Percentiles rank a stretch among this genome's conserved stretches.
Conservation (phyloP, 1,140 invertebrate genomes). For the Drosophila ambigua region DNA sequence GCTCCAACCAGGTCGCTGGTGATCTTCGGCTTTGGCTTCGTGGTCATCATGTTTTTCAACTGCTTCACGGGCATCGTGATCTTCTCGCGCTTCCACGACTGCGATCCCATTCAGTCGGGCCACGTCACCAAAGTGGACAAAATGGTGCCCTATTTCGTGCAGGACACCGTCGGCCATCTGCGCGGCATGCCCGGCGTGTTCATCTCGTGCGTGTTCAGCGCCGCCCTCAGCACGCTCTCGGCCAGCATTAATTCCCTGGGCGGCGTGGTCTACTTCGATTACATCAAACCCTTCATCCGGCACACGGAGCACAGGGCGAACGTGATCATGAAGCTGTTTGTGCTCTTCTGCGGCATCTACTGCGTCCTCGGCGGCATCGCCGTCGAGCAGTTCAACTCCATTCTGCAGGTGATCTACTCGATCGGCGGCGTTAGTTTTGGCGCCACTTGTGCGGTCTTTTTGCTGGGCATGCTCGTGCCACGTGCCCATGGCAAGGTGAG, state of each 20-base stretch:
- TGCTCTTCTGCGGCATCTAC: slow-evolving; percentile 85
- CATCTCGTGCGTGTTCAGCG: slow-evolving; percentile 89
- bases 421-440: slow-evolving; percentile 87
- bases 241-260: slow-evolving; percentile 90
- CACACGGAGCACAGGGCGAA: slow-evolving; percentile 86
- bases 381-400: slow-evolving; percentile 86
- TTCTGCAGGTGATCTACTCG: slow-evolving; percentile 87
- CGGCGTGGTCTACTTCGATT: slow-evolving; percentile 90
- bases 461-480: slow-evolving; percentile 90
- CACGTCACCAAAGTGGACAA: slow-evolving; percentile 84
- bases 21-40: slow-evolving; percentile 85
- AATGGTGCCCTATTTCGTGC: slow-evolving; percentile 87
- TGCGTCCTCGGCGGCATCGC: slow-evolving; percentile 87
- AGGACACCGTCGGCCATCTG: slow-evolving; percentile 86
- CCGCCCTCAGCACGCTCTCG: slow-evolving; percentile 90
- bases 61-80: slow-evolving; percentile 90
- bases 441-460: slow-evolving; percentile 89
- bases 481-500: slow-evolving; percentile 87
- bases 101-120: slow-evolving; percentile 87
- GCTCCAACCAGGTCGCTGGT: slow-evolving; percentile 79
- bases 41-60: slow-evolving; percentile 85
- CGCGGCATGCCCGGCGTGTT: slow-evolving; percentile 88
- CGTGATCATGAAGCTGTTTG: slow-evolving; percentile 87
- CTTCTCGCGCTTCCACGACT: slow-evolving; percentile 89
- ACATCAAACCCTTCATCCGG: slow-evolving; percentile 84